A percentile compares a stretch with the other conserved stretches of the same genome.
phyloP scores from a whole-genome alignment of 2,113 vertebrate species.

The Amblyornis subalaris region DNA sequence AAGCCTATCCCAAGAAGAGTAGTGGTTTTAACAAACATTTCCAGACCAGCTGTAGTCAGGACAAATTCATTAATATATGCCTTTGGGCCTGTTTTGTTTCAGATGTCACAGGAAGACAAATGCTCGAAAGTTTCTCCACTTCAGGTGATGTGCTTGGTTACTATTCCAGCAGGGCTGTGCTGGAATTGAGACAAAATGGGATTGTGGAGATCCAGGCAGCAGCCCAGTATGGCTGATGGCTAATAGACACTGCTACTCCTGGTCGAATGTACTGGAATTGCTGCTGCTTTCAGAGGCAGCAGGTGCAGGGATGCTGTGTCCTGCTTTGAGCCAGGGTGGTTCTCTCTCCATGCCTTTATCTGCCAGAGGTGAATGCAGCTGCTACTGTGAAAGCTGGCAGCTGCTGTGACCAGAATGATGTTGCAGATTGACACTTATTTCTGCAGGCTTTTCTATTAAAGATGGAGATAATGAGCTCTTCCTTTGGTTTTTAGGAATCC shows the following conservation, averaged over 20 bases:
- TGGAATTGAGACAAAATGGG: neutral
- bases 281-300: neutral
- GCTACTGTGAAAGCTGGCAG: neutral
- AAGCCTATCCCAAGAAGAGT: neutral
- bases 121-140: neutral
- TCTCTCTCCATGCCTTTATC: neutral
- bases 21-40: neutral
- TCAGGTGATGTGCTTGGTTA: neutral
- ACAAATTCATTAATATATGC: neutral
- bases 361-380: neutral
- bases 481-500: neutral
- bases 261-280: neutral
- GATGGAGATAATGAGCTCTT: neutral
- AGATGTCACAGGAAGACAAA: conserved; percentile 14
- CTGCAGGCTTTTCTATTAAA: neutral
- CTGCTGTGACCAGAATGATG: neutral
- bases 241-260: neutral
- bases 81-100: neutral
- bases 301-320: neutral
- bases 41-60: neutral
- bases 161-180: neutral
- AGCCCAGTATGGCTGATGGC: neutral
- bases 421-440: neutral
- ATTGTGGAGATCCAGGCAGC: neutral
- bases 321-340: neutral